A percentile compares a stretch with the other conserved stretches of the same genome.
These are phyloP conservation scores for Scrobipalpa costella DNA, from an alignment of 2,888 invertebrate genomes.

Conservation along the genomic window DNA sequence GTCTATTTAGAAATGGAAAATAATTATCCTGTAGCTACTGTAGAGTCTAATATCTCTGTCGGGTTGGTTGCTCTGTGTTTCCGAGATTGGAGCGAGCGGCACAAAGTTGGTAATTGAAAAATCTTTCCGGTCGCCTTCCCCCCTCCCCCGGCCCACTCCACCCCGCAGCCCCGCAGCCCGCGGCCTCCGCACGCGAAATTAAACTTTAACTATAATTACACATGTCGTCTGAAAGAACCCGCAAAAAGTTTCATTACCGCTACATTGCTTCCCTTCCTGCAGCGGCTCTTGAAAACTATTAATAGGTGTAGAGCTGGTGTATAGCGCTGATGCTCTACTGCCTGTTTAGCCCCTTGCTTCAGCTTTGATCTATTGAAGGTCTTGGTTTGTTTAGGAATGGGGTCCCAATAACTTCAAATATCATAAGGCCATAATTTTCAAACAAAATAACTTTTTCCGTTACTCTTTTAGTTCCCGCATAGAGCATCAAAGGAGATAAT, in stretches of 20 bases:
- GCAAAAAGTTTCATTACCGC: constrained; percentile 21
- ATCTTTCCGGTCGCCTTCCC: constrained; percentile 58
- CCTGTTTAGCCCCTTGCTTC: neutral
- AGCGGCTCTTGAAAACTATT: constrained; percentile 19
- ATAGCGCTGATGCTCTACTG: neutral
- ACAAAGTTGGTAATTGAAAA: constrained; percentile 79
- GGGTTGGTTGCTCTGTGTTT: constrained; percentile 31
- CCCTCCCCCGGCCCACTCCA: constrained; percentile 31
- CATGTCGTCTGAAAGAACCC: constrained; percentile 26
- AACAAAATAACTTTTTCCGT: too few relatives aligned
- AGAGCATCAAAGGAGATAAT: too few relatives aligned
- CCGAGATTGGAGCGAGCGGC: constrained; percentile 70
- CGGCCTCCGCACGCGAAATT: constrained; percentile 33
- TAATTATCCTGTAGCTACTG: neutral
- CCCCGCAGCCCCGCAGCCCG: constrained; percentile 30
- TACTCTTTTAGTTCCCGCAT: too few relatives aligned
- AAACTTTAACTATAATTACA: constrained; percentile 46
- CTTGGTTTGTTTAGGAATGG: neutral
- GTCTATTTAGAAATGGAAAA: neutral
- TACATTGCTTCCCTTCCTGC: constrained; percentile 18
- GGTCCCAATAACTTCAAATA: too few relatives aligned
- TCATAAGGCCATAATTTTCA: too few relatives aligned
- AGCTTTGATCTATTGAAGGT: too few relatives aligned
- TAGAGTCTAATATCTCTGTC: constrained; percentile 12
- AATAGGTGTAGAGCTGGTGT: neutral